Base-by-base conservation (phyloP, 2,797 vertebrate genomes). In the Rachycentron canadum region DNA sequence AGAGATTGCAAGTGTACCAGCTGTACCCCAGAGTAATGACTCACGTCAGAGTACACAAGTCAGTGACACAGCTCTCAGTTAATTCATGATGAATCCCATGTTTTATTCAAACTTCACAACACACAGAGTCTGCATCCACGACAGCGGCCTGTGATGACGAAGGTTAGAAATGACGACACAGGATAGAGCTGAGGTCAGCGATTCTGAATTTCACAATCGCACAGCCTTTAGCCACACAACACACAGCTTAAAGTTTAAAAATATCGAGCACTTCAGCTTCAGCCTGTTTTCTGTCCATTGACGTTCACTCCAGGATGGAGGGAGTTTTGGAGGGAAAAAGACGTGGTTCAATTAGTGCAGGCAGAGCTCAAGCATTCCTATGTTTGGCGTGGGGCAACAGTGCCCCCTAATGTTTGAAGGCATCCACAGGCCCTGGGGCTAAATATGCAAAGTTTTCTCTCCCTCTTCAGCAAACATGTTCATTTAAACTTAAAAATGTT, bases 331-430 rank as follows among this genome's bases (percentile, higher is more conserved):
- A 85, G 84, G 76, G 82, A 83, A 85, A 63, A 50, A 82, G 34
- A 81, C 49, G 2, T 0, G 32, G 79, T 61, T 71, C 47, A 38
- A 28, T 73, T 53, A 4, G 14, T 71, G 56, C 69, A 81, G 53
- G 23, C 14, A 43, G 13, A 47, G 45, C 41, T 26, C 1, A 6
- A 17, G 53, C 4, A 0, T 26, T 8, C 2, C 49, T 14, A 13
- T 34, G 5, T 32, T 49, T 28, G 59, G 2, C 9, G 26, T 84
- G 81, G 82, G 73, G 78, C 89, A 89, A 92, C 89, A 93, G 86
- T 89, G 93, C 91, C 93, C 88, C 86, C 93, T 80, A 55, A 82
- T 80, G 93, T 67, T 23, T n/a, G 0, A 43, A 69, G 28, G 11
- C 12, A 28, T 56, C 43, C 28, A 66, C 64, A 52, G 55, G 0